These are phyloP conservation scores for Petrophora chlorosata DNA, from an alignment of 2,888 invertebrate genomes.

Conservation along the genomic window DNA sequence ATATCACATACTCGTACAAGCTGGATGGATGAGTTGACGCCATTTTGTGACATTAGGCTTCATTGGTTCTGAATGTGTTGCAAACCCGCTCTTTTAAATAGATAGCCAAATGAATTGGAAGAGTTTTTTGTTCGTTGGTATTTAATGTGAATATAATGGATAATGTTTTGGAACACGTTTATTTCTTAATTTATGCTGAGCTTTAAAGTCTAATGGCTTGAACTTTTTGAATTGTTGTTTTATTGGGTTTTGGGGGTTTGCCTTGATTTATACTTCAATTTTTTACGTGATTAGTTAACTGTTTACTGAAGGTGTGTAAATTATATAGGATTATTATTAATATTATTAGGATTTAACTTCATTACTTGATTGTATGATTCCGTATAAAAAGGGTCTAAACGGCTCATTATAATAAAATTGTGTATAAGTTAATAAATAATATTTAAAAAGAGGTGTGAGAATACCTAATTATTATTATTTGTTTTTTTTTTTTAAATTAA, in stretches of 20 bases:
- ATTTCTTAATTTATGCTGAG: constrained; percentile 35
- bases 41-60: constrained; percentile 80
- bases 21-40: constrained; percentile 64
- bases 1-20: too few species aligned
- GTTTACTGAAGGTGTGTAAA: too few species aligned
- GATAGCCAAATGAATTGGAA: constrained; percentile 83
- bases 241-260: neutral
- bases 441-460: too few species aligned
- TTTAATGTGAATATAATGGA: constrained; percentile 53
- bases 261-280: neutral
- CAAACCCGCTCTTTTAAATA: constrained; percentile 74
- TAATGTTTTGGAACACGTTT: constrained; percentile 52
- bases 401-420: too few species aligned
- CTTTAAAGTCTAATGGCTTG: too few species aligned
- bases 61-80: constrained; percentile 77
- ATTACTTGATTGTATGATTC: too few species aligned
- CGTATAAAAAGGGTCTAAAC: too few species aligned
- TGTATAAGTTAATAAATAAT: too few species aligned
- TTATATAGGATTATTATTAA: too few species aligned
- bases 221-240: neutral
- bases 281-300: neutral
- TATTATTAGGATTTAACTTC: too few species aligned
- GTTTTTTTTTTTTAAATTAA: too few species aligned
- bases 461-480: too few species aligned
- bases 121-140: constrained; percentile 64